A percentile compares a stretch with the other conserved stretches of the same genome.
These are phyloP conservation scores for Sebastes hopkinsi DNA, from an alignment of 2,797 vertebrate species.

Conservation along the genomic window DNA sequence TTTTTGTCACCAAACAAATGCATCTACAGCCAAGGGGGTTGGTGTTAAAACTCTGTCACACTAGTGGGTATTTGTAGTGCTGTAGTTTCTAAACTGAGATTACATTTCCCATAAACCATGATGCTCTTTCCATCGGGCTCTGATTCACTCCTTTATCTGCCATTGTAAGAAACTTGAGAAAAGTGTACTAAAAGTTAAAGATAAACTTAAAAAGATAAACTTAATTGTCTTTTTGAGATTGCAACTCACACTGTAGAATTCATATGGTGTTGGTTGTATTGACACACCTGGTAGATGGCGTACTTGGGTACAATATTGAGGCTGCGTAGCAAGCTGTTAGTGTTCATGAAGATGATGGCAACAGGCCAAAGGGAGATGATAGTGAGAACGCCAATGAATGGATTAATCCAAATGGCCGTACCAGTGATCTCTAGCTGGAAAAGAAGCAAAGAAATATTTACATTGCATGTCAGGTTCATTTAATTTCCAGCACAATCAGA, in stretches of 20 bases:
- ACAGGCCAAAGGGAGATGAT: conserved; percentile 90
- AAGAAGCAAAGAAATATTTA: neutral
- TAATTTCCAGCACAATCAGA: neutral
- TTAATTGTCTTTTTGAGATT: neutral
- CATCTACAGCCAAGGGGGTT: neutral
- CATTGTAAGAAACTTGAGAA: neutral
- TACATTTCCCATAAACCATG: neutral
- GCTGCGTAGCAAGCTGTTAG: conserved; percentile 69
- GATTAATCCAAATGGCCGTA: conserved; percentile 86
- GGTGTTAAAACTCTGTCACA: neutral
- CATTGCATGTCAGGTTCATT: neutral
- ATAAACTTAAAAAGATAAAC: neutral
- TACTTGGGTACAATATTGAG: conserved; percentile 89
- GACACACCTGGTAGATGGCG: conserved; percentile 89
- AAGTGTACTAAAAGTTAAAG: neutral
- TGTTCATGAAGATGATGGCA: conserved; percentile 88
- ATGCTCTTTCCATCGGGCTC: neutral
- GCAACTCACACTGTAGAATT: neutral
- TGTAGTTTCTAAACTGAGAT: neutral
- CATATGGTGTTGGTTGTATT: neutral
- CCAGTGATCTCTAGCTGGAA: conserved; percentile 81
- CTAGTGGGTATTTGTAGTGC: neutral
- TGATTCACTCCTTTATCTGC: neutral
- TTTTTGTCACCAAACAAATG: neutral
- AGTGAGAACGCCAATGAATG: conserved; percentile 84